Percentiles rank a stretch among this genome's conserved stretches.
Conservation (phyloP, 2,113 vertebrate genomes). For the Psammodynastes pulverulentus region DNA sequence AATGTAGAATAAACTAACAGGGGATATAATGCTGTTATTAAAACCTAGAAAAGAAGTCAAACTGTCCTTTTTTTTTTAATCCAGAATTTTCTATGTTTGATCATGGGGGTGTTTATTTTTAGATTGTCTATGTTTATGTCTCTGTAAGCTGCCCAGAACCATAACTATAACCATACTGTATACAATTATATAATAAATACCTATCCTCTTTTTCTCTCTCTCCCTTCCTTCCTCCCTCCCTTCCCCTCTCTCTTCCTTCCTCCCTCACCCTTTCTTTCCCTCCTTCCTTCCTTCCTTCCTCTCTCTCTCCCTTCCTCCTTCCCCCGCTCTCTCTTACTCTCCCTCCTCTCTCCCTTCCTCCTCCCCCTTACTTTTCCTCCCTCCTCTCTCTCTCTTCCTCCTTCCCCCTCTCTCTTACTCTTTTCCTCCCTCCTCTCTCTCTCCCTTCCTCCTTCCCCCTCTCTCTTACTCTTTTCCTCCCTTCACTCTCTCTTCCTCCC, state of each 20-base stretch:
- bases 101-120: not conserved
- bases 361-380: too few species aligned
- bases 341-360: too few species aligned
- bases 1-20: not conserved
- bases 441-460: rapidly evolving
- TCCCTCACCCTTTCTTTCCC: not conserved
- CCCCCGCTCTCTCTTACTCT: too few species aligned
- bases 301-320: too few species aligned
- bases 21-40: not conserved
- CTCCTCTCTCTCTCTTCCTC: too few species aligned
- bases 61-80: not conserved
- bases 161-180: not conserved
- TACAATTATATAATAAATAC: not conserved
- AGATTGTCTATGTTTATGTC: not conserved
- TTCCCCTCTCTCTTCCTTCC: too few species aligned
- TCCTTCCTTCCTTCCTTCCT: too few species aligned
- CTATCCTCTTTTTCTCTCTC: not conserved
- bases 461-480: too few species aligned
- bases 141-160: not conserved
- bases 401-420: too few species aligned
- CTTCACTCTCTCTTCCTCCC: not conserved
- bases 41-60: not conserved
- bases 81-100: not conserved
- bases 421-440: too few species aligned
- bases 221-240: not conserved